Conservation (phyloP, 2,113 vertebrate species). For the Psilopogon haemacephalus region DNA sequence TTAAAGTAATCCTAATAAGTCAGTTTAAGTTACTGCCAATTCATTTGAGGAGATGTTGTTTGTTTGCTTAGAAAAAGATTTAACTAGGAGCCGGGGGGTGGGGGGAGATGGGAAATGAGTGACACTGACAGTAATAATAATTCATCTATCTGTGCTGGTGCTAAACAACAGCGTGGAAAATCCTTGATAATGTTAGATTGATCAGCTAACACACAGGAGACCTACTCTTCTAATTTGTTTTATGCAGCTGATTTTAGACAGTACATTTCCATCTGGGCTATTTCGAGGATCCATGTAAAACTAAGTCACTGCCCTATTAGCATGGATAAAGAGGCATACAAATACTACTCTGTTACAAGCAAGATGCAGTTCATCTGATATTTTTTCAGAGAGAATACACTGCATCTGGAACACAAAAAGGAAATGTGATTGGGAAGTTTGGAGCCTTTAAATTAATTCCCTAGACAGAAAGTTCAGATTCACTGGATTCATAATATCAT, state of each 20-base stretch:
- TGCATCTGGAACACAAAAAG: not conserved
- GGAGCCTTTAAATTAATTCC: conserved; percentile 58
- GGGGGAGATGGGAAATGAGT: not conserved
- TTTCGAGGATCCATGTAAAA: conserved; percentile 38
- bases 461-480: conserved; percentile 44
- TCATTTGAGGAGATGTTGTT: conserved; percentile 42
- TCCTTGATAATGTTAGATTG: conserved; percentile 36
- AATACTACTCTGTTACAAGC: not conserved
- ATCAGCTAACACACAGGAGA: conserved; percentile 28
- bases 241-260: conserved; percentile 38
- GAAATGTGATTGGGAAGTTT: conserved; percentile 53
- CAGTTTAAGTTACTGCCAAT: not conserved
- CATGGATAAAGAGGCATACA: not conserved
- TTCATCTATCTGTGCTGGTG: conserved; percentile 1
- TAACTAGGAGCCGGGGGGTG: not conserved
- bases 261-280: conserved; percentile 33
- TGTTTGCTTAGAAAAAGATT: conserved; percentile 48
- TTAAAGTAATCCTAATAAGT: not conserved
- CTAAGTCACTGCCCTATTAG: not conserved
- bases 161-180: conserved; percentile 42
- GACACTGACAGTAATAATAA: conserved; percentile 20
- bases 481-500: conserved; percentile 46
- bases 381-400: conserved; percentile 23
- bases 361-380: conserved; percentile 16
- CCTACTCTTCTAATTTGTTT: conserved; percentile 36